Evolutionary conservation across 2,797 vertebrate genomes (phyloP), one percentile per base, ranked within the genome.

Genomic region (Pantherophis alleghaniensis): DNA sequence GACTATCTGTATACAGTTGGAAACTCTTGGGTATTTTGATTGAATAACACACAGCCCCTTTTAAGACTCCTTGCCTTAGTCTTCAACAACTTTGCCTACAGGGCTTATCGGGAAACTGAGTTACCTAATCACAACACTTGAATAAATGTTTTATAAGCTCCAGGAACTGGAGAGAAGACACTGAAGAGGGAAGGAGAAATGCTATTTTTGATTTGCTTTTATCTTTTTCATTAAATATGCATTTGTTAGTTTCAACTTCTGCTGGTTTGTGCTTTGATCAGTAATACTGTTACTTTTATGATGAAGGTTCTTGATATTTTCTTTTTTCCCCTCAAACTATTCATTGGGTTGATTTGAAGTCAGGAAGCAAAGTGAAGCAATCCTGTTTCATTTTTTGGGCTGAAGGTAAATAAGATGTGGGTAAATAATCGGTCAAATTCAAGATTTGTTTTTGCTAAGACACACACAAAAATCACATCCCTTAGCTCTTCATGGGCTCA

Each of bases 201-300:
- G 87, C 94, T 94, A 92, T 91, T 93, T 51, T 94, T n/a, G 74
- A 88, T 86, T 51, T 88, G 1, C 93, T 96, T 94, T 93, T 69
- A 90, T 92, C 1, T 14, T 88, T 91, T 87, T 95, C 69, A 87
- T 94, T 69, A 95, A 95, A 32, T 91, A 87, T 22, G 79, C 88
- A 94, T 94, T 95, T 92, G 91, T 79, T 79, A 79, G 93, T 91
- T 94, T 95, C 93, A 91, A 87, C 57, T 91, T 57, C 37, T 42
- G 10, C 18, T 92, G 94, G 32, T 59, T 96, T 87, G 83, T 88
- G 92, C 95, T 90, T 47, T 94, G 83, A 90, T 24, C 14, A 59
- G 1, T 86, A 95, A 79, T 74, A 89, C 51, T 66, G 69, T 86
- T 42, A 14, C 11, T 13, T 55, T 59, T 14, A 55, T 47, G 37